These are phyloP conservation scores for Drosophila carrolli DNA, from an alignment of 1,140 invertebrate genomes.

Conservation along the genomic window DNA sequence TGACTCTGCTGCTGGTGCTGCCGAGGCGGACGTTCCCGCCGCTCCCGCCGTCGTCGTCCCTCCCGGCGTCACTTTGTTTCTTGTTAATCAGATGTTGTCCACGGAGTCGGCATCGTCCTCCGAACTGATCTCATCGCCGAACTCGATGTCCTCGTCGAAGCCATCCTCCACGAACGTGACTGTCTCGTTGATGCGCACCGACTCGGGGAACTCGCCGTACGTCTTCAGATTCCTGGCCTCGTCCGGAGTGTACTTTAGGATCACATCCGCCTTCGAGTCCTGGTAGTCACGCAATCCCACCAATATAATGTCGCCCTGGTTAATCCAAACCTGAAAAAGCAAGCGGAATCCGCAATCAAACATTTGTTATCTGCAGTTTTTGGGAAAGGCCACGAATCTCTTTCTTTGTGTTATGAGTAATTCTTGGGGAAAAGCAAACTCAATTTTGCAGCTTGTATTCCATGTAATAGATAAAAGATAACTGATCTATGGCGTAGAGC, in stretches of 20 bases:
- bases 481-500: slow-evolving; percentile 52
- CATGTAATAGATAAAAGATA: slow-evolving; percentile 68
- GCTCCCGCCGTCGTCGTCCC: slow-evolving; percentile 41
- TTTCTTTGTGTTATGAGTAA: slow-evolving; percentile 19
- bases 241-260: slow-evolving; percentile 99
- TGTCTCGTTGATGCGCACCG: slow-evolving; percentile 97
- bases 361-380: slow-evolving; percentile 8
- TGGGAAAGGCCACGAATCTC: slow-evolving; percentile 23
- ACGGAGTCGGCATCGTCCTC: slow-evolving; percentile 94
- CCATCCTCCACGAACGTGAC: slow-evolving; percentile 97
- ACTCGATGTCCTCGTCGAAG: slow-evolving; percentile 97
- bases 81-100: slow-evolving; percentile 86
- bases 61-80: slow-evolving; percentile 53
- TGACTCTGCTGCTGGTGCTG: slow-evolving; percentile 50
- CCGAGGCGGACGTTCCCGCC: slow-evolving; percentile 22
- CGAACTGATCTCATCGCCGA: slow-evolving; percentile 95
- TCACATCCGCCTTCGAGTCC: slow-evolving; percentile 99
- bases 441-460: slow-evolving; percentile 52
- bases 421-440: slow-evolving; percentile 30
- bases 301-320: slow-evolving; percentile 98
- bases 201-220: slow-evolving; percentile 99
- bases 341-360: background rate
- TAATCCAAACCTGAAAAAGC: slow-evolving; percentile 94
- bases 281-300: slow-evolving; percentile 99
- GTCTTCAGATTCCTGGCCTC: slow-evolving; percentile 99